Evolutionary conservation across 2,797 vertebrate genomes (phyloP).

Genomic region (Eupleurogrammus muticus): DNA sequence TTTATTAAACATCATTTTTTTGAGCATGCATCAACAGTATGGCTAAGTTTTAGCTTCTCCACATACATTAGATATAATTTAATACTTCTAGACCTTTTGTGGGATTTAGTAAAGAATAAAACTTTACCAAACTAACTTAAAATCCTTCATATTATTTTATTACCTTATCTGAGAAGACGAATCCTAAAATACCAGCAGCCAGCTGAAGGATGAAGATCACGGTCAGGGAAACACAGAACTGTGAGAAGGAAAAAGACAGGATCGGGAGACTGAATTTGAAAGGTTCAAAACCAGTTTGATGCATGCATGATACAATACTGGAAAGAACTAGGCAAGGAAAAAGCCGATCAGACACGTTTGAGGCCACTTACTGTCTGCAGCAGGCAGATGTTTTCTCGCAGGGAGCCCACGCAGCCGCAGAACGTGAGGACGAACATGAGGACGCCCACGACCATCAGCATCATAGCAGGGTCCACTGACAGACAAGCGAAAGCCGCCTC

Average conservation of each 20-base stretch:
- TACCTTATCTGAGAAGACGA: slow-evolving; percentile 94
- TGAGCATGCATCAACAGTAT: background rate
- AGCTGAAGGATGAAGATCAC: slow-evolving; percentile 93
- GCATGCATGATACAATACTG: too few species aligned
- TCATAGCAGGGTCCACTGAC: slow-evolving; percentile 89
- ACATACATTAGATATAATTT: background rate
- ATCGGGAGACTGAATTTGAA: background rate
- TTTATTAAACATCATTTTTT: background rate
- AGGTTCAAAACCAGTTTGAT: too few species aligned
- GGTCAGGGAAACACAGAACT: slow-evolving; percentile 92
- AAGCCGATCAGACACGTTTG: too few species aligned
- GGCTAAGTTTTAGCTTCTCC: background rate
- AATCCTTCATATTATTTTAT: background rate
- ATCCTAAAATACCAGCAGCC: slow-evolving; percentile 88
- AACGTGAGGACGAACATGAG: slow-evolving; percentile 96
- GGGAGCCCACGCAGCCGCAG: slow-evolving; percentile 94
- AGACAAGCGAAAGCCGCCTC: slow-evolving; percentile 90
- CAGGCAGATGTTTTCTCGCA: slow-evolving; percentile 95
- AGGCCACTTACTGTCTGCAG: slow-evolving; percentile 86
- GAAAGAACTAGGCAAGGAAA: too few species aligned
- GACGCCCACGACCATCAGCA: slow-evolving; percentile 89
- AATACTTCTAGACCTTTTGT: background rate
- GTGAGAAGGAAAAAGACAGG: slow-evolving; percentile 10
- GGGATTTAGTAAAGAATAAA: background rate
- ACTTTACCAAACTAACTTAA: background rate